Conservation (phyloP, 2,113 vertebrate genomes). For the Pteruthius melanotis region DNA sequence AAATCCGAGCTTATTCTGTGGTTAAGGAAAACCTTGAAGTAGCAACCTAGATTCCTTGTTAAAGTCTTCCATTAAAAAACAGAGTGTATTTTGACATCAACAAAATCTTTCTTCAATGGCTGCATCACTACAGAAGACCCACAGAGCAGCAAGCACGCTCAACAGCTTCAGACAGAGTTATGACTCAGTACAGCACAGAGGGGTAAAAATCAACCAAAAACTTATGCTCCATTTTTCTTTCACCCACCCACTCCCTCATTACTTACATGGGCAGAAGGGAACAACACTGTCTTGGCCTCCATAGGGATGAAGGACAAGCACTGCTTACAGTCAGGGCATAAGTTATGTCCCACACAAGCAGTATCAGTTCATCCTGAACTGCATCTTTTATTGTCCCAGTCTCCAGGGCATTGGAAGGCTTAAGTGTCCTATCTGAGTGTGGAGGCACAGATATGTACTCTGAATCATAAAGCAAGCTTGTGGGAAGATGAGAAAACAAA, state of each 20-base stretch:
- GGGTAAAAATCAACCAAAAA: background rate
- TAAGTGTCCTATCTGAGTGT: background rate
- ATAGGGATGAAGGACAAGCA: slow-evolving; percentile 1
- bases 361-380: slow-evolving; percentile 9
- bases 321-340: background rate
- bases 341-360: slow-evolving; percentile 5
- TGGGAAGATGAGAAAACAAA: slow-evolving; percentile 9
- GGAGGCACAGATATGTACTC: background rate
- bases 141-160: background rate
- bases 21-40: background rate
- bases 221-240: background rate
- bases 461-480: slow-evolving; percentile 4
- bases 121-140: background rate
- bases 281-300: background rate
- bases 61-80: background rate
- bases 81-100: background rate
- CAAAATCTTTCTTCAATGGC: background rate
- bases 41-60: background rate
- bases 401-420: background rate
- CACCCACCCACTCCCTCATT: background rate
- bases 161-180: background rate
- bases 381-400: background rate
- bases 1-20: background rate
- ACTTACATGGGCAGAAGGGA: slow-evolving; percentile 38
- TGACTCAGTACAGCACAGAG: background rate